phyloP scores from a whole-genome alignment of 92 coral and sea anemone species.

The Porites divaricata region DNA sequence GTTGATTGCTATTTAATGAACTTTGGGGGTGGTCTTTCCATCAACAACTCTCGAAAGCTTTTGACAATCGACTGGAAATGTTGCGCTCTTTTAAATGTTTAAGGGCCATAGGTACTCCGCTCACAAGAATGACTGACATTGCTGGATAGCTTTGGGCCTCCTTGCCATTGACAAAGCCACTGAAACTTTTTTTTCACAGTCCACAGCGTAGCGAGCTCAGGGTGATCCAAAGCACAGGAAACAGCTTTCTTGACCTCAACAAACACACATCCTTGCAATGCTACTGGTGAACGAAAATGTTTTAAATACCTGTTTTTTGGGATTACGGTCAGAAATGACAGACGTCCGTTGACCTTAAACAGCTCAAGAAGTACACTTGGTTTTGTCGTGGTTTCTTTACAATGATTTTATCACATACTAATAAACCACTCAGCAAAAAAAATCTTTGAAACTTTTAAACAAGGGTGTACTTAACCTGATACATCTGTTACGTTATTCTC shows the following conservation, averaged over 20 bases:
- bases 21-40: slow-evolving; percentile 39
- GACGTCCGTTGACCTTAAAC: slow-evolving; percentile 38
- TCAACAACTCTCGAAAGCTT: slow-evolving; percentile 28
- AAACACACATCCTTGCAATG: slow-evolving; percentile 33
- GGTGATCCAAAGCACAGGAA: slow-evolving; percentile 34
- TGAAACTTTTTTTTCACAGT: not conserved
- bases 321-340: slow-evolving; percentile 45
- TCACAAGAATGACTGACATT: slow-evolving; percentile 28
- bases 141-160: slow-evolving; percentile 15
- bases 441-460: slow-evolving; percentile 8
- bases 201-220: slow-evolving; percentile 18
- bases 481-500: slow-evolving; percentile 8
- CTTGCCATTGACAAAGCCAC: slow-evolving; percentile 32
- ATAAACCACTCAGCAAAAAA: slow-evolving; percentile 6
- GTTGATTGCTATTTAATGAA: slow-evolving; percentile 48
- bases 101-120: slow-evolving; percentile 4
- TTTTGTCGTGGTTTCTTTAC: slow-evolving; percentile 27
- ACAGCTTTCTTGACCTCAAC: slow-evolving; percentile 40
- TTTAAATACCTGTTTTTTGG: slow-evolving; percentile 40
- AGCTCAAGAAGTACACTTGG: slow-evolving; percentile 15
- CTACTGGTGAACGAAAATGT: slow-evolving; percentile 28
- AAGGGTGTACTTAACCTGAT: slow-evolving; percentile 15
- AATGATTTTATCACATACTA: slow-evolving; percentile 32
- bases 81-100: slow-evolving; percentile 2
- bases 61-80: slow-evolving; percentile 24